Base-by-base conservation (phyloP, 2,113 vertebrate species). In the Galeopterus variegatus region DNA sequence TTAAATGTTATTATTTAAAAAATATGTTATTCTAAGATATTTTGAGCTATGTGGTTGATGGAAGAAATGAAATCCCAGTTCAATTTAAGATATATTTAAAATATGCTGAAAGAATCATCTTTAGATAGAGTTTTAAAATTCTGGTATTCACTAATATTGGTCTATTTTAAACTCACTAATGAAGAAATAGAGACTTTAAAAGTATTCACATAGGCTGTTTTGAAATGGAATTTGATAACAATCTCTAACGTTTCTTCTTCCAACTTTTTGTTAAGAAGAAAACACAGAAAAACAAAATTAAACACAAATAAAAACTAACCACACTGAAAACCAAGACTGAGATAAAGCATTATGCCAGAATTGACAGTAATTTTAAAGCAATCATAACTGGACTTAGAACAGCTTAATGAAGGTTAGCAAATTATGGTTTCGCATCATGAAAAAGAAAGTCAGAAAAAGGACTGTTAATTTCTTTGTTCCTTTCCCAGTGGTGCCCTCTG, bases 111-210 rank as follows among this genome's bases (percentile, higher is more conserved):
- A 33, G 7, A 87, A 14, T 86, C 33, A 96, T 45, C 8, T 54
- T 88, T 86, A 41, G 5, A 18, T 36, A 80, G 28, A 77, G 2
- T 75, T 88, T 69, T 79, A 54, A 89, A 88, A 31, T 60, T 81
- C 65, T 73, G 18, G 17, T 70, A 60, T 64, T 81, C 15, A 56
- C 13, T 73, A 77, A 33, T 65, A 75, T 41, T 64, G 45, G 5
- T n/a, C 6, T 88, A 56, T 45, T 88, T 69, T 72, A 50, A 96
- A 67, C 8, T 56, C 60, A 89, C 1, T 36, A 86, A 69, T 62
- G 58, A 80, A 95, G 33, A 60, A 80, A 76, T 28, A 26, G 6
- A 70, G 52, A 86, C 70, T 94, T 75, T 36, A 70, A 73, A 93
- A 52, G 3, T 10, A 41, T 69, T 65, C 5, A 48, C 14, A 75